Evolutionary conservation across 1,140 invertebrate genomes (phyloP), one percentile per base, ranked within the genome.

Genomic region (Archivesica marissinica): DNA sequence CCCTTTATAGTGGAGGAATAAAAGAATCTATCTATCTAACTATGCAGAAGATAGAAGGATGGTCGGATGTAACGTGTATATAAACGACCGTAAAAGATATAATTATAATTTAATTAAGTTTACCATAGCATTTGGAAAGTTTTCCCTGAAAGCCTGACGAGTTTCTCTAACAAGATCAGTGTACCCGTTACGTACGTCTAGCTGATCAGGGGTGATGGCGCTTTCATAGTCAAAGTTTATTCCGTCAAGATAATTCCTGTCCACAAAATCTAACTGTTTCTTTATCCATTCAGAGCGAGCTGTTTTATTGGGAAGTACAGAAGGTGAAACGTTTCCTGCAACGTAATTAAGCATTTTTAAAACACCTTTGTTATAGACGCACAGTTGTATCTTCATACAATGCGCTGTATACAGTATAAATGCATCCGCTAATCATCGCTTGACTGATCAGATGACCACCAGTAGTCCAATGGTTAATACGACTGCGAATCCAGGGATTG

Each of bases 191-290:
- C 88, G 81, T 13, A 88, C 4, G 25, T 90, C 89, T 13, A 88
- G 86, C 30, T 92, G 87, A 56, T 91, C 87, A 35, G 86, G 50
- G 11, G 83, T 80, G 59, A 95, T 91, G 17, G 89, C 87, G 85
- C 90, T 89, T 78, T 95, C 94, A 89, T 91, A 94, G 84, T 94
- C 94, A 39, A 95, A 89, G 84, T 95, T 95, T 33, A 95, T 88
- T 9, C 94, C 94, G 90, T 95, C 94, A 30, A 94, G 83, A 66
- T 89, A 93, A 50, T 94, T 89, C 9, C 89, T 47, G 20, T 89
- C 72, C 1, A 92, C 90, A 61, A 88, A 64, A 0, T 85, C 74
- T 23, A 93, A 68, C n/a, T n/a, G n/a, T n/a, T 47, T 47, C 44
- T 47, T 47, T 47, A 47, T 47, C 44, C 44, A 47, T 47, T 47